Conservation (phyloP, 2,797 vertebrate species). For the Gila robusta region DNA sequence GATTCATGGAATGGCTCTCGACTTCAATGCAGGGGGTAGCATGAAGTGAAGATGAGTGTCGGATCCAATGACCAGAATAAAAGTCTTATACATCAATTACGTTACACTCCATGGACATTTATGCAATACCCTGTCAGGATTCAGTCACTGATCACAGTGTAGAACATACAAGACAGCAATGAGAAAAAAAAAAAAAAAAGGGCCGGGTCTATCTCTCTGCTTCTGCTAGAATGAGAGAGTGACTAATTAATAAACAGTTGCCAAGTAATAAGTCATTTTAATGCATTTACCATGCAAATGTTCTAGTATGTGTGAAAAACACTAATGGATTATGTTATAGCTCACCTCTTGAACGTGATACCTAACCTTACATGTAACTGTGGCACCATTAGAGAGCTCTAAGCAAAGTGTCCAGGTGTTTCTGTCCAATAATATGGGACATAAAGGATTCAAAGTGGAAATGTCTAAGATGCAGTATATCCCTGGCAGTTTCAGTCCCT, state of each 20-base stretch:
- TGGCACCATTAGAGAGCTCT: neutral
- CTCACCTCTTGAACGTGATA: neutral
- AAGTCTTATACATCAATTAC: conserved; percentile 48
- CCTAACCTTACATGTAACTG: conserved; percentile 1
- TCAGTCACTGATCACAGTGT: conserved; percentile 7
- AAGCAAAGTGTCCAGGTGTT: neutral
- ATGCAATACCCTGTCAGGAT: conserved; percentile 28
- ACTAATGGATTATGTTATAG: neutral
- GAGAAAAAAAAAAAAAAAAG: neutral
- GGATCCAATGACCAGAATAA: conserved; percentile 47
- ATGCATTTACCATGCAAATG: conserved; percentile 27
- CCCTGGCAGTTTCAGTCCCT: conserved; percentile 55
- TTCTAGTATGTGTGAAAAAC: conserved; percentile 20
- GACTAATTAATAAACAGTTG: conserved; percentile 27
- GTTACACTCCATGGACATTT: conserved; percentile 57
- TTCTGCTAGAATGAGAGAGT: conserved; percentile 7
- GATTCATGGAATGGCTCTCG: neutral
- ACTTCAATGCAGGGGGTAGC: conserved; percentile 17
- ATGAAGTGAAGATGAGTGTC: conserved; percentile 42
- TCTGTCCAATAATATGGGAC: neutral
- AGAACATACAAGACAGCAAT: conserved; percentile 15
- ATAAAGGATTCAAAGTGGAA: conserved; percentile 53
- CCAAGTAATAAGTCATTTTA: neutral
- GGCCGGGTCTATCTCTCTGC: neutral
- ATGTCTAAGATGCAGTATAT: conserved; percentile 40